Evolutionary conservation across 2,113 vertebrate species (phyloP).

Genomic region (Mormyrus iriodes): DNA sequence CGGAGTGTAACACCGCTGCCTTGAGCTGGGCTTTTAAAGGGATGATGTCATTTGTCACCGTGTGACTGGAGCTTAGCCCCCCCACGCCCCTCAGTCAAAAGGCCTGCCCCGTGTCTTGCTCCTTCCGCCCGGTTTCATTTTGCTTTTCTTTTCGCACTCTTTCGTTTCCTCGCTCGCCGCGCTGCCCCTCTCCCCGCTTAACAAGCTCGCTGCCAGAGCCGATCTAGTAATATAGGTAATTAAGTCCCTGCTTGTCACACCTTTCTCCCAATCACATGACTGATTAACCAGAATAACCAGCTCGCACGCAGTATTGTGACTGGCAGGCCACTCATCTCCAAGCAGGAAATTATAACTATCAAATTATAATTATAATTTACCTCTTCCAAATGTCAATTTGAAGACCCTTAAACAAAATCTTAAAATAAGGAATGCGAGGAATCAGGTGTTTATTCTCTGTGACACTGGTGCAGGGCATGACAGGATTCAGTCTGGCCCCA

Average conservation of each 20-base stretch:
- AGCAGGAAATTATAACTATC: neutral
- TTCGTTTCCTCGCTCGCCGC: neutral
- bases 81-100: neutral
- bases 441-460: neutral
- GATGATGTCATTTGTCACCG: slow-evolving; percentile 8
- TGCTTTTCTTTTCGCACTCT: neutral
- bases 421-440: neutral
- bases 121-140: neutral
- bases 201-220: neutral
- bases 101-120: neutral
- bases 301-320: neutral
- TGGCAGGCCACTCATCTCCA: neutral
- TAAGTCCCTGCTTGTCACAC: neutral
- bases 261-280: neutral
- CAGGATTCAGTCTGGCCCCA: neutral
- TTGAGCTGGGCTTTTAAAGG: neutral
- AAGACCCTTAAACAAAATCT: neutral
- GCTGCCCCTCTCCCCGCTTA: neutral
- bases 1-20: neutral
- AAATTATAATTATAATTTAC: neutral
- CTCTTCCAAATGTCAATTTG: neutral
- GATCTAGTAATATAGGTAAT: neutral
- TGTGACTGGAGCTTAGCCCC: neutral
- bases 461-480: neutral
- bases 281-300: neutral